Conservation (phyloP, 2,113 vertebrate genomes). For the Rhea pennata region DNA sequence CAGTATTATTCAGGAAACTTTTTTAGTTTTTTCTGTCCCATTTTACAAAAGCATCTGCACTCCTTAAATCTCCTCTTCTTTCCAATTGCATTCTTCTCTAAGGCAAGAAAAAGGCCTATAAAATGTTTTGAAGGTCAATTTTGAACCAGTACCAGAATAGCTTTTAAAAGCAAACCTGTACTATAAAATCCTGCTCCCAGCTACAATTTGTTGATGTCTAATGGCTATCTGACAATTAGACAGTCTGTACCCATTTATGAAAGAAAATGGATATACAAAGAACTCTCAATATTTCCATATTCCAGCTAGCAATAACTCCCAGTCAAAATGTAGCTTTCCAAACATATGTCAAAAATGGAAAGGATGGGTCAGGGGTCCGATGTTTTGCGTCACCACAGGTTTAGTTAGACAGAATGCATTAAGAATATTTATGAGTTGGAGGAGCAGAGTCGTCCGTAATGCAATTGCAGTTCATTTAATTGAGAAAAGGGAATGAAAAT, state of each 20-base stretch:
- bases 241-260: background rate
- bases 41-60: constrained; percentile 4
- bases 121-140: constrained; percentile 56
- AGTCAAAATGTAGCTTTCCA: constrained; percentile 31
- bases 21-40: background rate
- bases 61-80: constrained; percentile 11
- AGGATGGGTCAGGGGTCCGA: constrained; percentile 70
- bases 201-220: constrained; percentile 67
- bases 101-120: constrained; percentile 47
- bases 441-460: constrained; percentile 86
- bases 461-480: constrained; percentile 88
- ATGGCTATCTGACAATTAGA: constrained; percentile 55
- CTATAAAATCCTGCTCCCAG: constrained; percentile 68
- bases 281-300: constrained; percentile 29
- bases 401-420: constrained; percentile 76
- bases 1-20: background rate
- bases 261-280: constrained; percentile 28
- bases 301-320: constrained; percentile 16
- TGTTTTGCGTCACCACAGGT: constrained; percentile 67
- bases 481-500: constrained; percentile 84
- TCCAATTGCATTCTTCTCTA: constrained; percentile 44
- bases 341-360: constrained; percentile 54
- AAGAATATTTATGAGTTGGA: constrained; percentile 87
- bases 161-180: constrained; percentile 60
- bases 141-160: constrained; percentile 32